Evolutionary conservation across 2,797 vertebrate species (phyloP), one percentile per base, ranked within the genome.

Genomic region (Psittacula derbiana): DNA sequence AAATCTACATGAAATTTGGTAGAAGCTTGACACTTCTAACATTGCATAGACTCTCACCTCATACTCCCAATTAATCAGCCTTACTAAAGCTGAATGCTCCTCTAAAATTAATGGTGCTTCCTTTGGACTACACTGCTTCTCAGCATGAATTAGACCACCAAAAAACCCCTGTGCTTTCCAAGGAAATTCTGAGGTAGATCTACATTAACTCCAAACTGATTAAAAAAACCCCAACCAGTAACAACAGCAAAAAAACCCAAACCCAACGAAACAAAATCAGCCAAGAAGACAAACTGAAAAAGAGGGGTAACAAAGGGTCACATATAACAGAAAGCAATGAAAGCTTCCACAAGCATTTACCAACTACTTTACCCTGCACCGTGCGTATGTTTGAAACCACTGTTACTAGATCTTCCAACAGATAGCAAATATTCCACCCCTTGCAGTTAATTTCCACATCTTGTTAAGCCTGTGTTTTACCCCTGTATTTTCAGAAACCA

Each of bases 21-120:
- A 84, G 79, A 36, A 86, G 55, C 70, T 76, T 86, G 60, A 85
- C 67, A 80, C 64, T 85, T 95, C 55, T 62, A 86, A 8, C 80
- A 84, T n/a, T 84, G 52, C 60, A 93, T 76, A 79, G 70, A 18
- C 36, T 75, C 66, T 93, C 80, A 79, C 44, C 71, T 86, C 65
- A 66, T 58, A 64, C 49, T 76, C 60, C 88, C 33, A 62, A n/a
- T 21, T 81, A 80, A 90, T 46, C 60, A 81, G 31, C 60, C 61
- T 80, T 65, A 64, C n/a, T 76, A 33, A 90, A 84, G 44, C 67
- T 67, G 66, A 80, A 76, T 38, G 25, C 47, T 73, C 75, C 66
- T 67, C 79, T 88, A 60, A 95, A 95, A 93, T 95, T 67, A 96
- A 88, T 58, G 50, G 47, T 83, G 47, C 40, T 90, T 91, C 80